A percentile compares a stretch with the other conserved stretches of the same genome.
phyloP scores from a whole-genome alignment of 2,888 invertebrate species.

The Vesta saturnalis region DNA sequence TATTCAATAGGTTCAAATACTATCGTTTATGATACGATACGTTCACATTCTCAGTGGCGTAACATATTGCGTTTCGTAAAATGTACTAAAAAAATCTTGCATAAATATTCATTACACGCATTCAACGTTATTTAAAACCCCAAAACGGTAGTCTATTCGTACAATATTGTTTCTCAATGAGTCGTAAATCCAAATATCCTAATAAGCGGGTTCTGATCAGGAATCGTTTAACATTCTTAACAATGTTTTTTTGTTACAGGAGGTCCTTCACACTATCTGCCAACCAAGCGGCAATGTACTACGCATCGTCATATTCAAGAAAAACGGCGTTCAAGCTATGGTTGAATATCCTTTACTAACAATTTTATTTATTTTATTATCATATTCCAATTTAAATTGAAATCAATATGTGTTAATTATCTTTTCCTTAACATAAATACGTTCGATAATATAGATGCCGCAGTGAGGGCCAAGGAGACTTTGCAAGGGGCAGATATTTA shows the following conservation, averaged over 20 bases:
- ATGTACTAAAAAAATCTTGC: no score
- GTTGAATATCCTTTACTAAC: slow-evolving; percentile 93
- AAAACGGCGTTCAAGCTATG: slow-evolving; percentile 98
- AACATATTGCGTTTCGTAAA: no score
- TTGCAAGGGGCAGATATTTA: slow-evolving; percentile 99
- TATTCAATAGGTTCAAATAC: no score
- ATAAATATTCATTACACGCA: no score
- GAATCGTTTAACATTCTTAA: no score
- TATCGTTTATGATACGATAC: no score
- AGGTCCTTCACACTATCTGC: slow-evolving; percentile 98
- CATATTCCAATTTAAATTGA: background rate
- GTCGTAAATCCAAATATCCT: no score
- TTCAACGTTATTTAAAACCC: no score
- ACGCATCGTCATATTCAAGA: slow-evolving; percentile 98
- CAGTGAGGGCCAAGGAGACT: slow-evolving; percentile 92
- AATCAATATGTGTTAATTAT: background rate
- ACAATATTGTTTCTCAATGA: no score
- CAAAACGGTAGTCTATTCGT: no score
- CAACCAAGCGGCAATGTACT: slow-evolving; percentile 94
- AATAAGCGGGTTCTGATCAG: no score
- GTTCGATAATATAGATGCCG: slow-evolving; percentile 94
- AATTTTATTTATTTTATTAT: background rate
- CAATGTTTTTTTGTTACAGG: slow-evolving; percentile 83
- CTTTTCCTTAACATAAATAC: slow-evolving; percentile 73
- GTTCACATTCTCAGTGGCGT: no score